Evolutionary conservation across 2,888 invertebrate species (phyloP), one percentile per base, ranked within the genome.

Genomic region (Tetropium fuscum): DNA sequence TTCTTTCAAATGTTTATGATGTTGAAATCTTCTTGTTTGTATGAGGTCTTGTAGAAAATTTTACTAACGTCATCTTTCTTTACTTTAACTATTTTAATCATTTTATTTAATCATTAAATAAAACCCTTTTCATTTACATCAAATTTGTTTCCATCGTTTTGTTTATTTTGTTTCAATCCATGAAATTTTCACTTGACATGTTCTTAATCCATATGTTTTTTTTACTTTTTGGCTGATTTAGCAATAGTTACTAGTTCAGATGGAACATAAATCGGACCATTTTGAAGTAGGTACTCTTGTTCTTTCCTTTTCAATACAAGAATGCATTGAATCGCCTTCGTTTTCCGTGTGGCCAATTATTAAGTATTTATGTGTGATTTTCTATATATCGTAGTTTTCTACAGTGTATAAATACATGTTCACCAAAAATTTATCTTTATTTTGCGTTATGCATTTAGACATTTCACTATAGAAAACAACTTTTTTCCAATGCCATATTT

Each of bases 401-500:
- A 30, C 32, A 30, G 32, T 30, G 10, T 30, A 30, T 10, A 30
- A 30, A 30, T 30, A 30, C 32, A 30, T 30, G 3, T 5, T 8
- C 32, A 30, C n/a, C 32, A 30, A 30, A 30, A 30, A 30, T 30
- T 30, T 30, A 8, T 30, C n/a, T n/a, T n/a, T n/a, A n/a, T n/a
- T n/a, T n/a, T n/a, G n/a, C n/a, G n/a, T n/a, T n/a, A n/a, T n/a
- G n/a, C n/a, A n/a, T n/a, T n/a, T n/a, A n/a, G n/a, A n/a, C n/a
- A n/a, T n/a, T n/a, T n/a, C n/a, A n/a, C n/a, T n/a, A n/a, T n/a
- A n/a, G n/a, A 47, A 7, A 45, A 7, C 3, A 45, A 25, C 30
- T 45, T 25, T 45, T 45, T 45, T 45, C 27, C 45, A 27, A 32
- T 7, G 18, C 30, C 47, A 47, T 30, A 47, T 7, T 32, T 47